Evolutionary conservation across 2,888 invertebrate species (phyloP), one percentile per base, ranked within the genome.

Genomic region (Ligdia adustata): DNA sequence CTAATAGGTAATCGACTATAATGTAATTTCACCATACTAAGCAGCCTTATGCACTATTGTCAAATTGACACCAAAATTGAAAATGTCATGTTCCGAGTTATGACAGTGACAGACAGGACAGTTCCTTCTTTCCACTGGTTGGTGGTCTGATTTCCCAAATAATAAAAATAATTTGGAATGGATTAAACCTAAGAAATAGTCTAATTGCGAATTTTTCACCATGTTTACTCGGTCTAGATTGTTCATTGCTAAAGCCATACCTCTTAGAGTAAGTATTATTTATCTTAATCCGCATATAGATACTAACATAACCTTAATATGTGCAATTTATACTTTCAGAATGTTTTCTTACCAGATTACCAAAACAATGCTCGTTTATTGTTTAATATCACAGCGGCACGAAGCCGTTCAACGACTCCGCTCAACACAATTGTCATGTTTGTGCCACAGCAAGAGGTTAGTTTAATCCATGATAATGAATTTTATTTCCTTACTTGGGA

Each of bases 401-500:
- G 91, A 67, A 63, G 72, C 64, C 82, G 90, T 18, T 92, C 93
- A 4, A 92, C 92, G 9, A 95, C 95, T 4, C 98, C 98, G 0
- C 82, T 97, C 29, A 99, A 99, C 87, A 98, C 98, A 4, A 90
- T 97, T 52, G 89, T 99, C 44, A 95, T 99, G 94, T 99, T 99
- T 91, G 99, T 99, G 12, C 99, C 99, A 2, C 99, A 99, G 82
- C 99, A 99, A 92, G 99, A 99, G 93, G 98, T 96, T 67, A 64
- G 67, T 68, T 6, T 12, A 6, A n/a, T n/a, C n/a, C n/a, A n/a
- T n/a, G n/a, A n/a, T n/a, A n/a, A n/a, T n/a, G n/a, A n/a, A n/a
- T n/a, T n/a, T n/a, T n/a, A n/a, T n/a, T n/a, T n/a, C n/a, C n/a
- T n/a, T n/a, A n/a, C n/a, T n/a, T n/a, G n/a, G n/a, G n/a, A n/a